Evolutionary conservation across 2,888 invertebrate genomes (phyloP).

Genomic region (Copidosoma aretas): DNA sequence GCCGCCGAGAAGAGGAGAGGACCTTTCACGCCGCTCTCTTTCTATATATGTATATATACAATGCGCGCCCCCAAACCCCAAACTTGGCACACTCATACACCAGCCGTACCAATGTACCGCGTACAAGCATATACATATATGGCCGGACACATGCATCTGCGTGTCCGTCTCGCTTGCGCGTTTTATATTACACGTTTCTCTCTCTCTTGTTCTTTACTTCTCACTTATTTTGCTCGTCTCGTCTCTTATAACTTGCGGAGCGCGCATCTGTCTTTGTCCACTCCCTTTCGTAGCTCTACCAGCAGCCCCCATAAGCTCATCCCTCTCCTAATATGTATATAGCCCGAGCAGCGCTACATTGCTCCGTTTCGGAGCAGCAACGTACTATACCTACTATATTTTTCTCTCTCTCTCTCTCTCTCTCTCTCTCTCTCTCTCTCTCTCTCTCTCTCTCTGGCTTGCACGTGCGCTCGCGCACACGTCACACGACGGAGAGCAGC

Average conservation of each 20-base stretch:
- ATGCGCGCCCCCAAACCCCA: background rate
- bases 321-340: conserved; percentile 4
- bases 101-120: too few species aligned
- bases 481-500: conserved; percentile 5
- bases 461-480: conserved; percentile 40
- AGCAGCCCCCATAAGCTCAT: background rate
- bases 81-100: too few species aligned
- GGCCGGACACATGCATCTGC: background rate
- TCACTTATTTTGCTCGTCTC: conserved; percentile 21
- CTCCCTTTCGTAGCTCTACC: conserved; percentile 2
- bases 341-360: background rate
- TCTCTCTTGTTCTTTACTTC: conserved; percentile 30
- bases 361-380: background rate
- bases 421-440: conserved; percentile 12
- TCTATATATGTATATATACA: background rate
- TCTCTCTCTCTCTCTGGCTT: background rate
- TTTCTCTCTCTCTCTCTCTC: conserved; percentile 11
- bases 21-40: conserved; percentile 2
- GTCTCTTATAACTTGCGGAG: conserved; percentile 3
- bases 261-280: conserved; percentile 23
- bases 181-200: conserved; percentile 28
- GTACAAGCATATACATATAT: too few species aligned
- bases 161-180: background rate
- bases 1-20: conserved; percentile 6
- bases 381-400: background rate